Evolutionary conservation across 2,888 invertebrate genomes (phyloP), one percentile per base, ranked within the genome.

Genomic region (Athalia rosae): DNA sequence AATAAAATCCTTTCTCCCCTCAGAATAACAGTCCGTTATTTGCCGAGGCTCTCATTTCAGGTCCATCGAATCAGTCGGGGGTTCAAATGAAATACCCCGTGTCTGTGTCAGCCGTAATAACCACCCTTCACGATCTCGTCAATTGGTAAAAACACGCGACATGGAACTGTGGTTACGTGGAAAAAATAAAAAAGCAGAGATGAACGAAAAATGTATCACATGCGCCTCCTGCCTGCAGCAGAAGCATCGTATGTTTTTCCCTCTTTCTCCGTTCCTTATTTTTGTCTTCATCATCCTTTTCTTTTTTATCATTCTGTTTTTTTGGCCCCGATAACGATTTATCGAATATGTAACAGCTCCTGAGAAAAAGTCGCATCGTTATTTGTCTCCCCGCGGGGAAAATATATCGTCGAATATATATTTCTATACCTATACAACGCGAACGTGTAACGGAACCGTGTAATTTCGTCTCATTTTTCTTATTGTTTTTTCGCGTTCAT

Each of bases 11-110:
- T 53, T 41, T 28, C 67, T 53, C 53, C 28, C 11, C 3, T 48
- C 5, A 41, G 53, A 67, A 67, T 67, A 67, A 67, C 53, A 53
- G 11, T 67, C 67, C n/a, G 11, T n/a, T 50, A 67, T 67, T 50
- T n/a, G 53, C 53, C 41, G 15, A 53, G 53, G 50, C 67, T 67
- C 67, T 67, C 50, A 11, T 67, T 67, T 67, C 50, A 11, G 53
- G 53, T 67, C 67, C 67, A 50, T 53, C 48, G 67, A 67, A 53
- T 67, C 50, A 67, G 28, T 28, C 28, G 41, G 67, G 67, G 28
- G 67, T 67, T 67, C 50, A 67, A 67, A 67, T 67, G 53, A 67
- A 53, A 67, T 41, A 67, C 5, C 67, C 67, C 15, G 53, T 53
- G 13, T 53, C 50, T 50, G 11, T 15, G 50, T 53, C 66, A 53